Conservation (phyloP, 2,888 invertebrate species). For the Microchrysa polita region DNA sequence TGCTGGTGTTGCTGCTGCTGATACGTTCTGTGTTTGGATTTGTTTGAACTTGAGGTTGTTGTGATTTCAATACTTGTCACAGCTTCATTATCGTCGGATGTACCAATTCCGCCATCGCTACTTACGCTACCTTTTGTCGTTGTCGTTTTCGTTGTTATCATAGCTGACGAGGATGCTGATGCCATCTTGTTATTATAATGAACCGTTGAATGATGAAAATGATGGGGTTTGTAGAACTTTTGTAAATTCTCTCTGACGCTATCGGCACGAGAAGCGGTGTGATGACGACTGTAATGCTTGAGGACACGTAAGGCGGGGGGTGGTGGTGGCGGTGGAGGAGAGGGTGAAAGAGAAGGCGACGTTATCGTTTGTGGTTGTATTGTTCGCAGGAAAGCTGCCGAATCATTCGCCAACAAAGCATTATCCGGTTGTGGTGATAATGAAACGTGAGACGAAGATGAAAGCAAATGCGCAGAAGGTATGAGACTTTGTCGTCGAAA, state of each 20-base stretch:
- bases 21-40: constrained; percentile 27
- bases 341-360: constrained; percentile 11
- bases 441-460: constrained; percentile 12
- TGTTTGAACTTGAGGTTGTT: constrained; percentile 2
- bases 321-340: constrained; percentile 31
- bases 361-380: constrained; percentile 11
- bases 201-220: constrained; percentile 18
- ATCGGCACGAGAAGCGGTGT: constrained; percentile 52
- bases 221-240: constrained; percentile 59
- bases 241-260: constrained; percentile 57
- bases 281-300: constrained; percentile 48
- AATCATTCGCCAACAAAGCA: constrained; percentile 14
- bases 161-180: constrained; percentile 25
- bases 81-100: constrained; percentile 39
- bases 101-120: constrained; percentile 36
- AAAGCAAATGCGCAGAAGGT: neutral
- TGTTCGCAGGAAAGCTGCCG: neutral
- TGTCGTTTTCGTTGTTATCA: constrained; percentile 25
- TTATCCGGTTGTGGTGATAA: constrained; percentile 2
- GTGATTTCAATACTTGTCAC: constrained; percentile 1
- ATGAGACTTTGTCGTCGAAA: neutral
- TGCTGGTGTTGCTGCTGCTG: constrained; percentile 28
- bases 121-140: constrained; percentile 37
- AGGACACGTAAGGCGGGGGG: neutral
- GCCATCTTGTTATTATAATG: constrained; percentile 32